Base-by-base conservation (phyloP, 2,797 vertebrate species). In the Graptemys geographica region DNA sequence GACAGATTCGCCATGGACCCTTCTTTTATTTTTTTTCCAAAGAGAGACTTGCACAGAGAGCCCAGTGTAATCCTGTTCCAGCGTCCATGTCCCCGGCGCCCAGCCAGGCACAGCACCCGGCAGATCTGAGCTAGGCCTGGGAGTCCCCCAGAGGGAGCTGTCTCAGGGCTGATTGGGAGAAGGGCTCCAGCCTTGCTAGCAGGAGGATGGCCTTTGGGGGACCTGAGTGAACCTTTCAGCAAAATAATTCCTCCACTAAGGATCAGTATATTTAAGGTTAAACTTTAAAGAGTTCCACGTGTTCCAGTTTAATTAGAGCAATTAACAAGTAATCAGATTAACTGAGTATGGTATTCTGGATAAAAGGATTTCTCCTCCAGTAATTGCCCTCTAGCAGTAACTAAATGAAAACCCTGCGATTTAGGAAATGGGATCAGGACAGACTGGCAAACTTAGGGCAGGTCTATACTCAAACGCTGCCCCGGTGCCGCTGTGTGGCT, bases 241-340 rank as follows among this genome's bases (percentile, higher is more conserved):
- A 62, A 2, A 62, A 53, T 49, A 47, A 31, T 37, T 53, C 91
- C 57, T 25, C 1, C 28, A 1, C 52, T 93, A 6, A 1, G 1
- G 9, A 79, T 1, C 76, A 79, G 87, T 72, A 6, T 18, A 21
- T 3, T 4, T 21, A 37, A 11, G 56, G 81, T 93, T 89, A 85
- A 92, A 59, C 56, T 51, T 37, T 69, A 84, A 65, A 88, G 65
- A 87, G 84, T 92, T 84, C 37, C 81, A 55, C 83, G 74, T 80
- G 90, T 90, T 87, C 1, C 55, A 78, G 65, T 88, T 82, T 83
- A 94, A 93, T 47, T 91, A 87, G 55, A 90, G 84, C 93, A 93
- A 89, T 96, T 97, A 94, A 80, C 56, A 21, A 87, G 80, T 90
- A 88, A 95, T 90, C 92, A 94, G 96, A 90, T 95, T 93, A 94